These are phyloP conservation scores for Parasteatoda tepidariorum DNA, from an alignment of 1,140 invertebrate genomes.

Conservation along the genomic window DNA sequence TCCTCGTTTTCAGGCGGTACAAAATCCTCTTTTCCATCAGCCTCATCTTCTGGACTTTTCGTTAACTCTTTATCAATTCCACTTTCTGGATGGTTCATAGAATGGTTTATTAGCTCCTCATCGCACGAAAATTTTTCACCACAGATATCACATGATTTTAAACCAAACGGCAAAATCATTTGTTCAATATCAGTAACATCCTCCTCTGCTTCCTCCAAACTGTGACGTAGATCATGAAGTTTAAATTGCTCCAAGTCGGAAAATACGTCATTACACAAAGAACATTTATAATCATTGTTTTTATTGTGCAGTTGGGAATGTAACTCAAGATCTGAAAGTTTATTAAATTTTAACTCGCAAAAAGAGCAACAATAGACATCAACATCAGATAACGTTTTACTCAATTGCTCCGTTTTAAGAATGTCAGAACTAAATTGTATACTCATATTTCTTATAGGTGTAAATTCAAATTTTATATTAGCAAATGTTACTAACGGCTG, in stretches of 20 bases:
- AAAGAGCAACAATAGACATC: not conserved
- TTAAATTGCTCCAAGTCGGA: constrained; percentile 10
- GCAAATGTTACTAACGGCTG: too few relatives aligned
- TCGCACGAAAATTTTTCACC: not conserved
- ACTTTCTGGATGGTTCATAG: constrained; percentile 3
- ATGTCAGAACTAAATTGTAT: too few relatives aligned
- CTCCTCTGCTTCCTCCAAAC: constrained; percentile 17
- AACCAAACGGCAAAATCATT: not conserved
- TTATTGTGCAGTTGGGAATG: constrained; percentile 15
- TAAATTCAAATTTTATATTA: too few relatives aligned
- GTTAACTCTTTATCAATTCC: not conserved
- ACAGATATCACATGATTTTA: not conserved
- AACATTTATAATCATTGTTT: not conserved
- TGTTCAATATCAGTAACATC: not conserved
- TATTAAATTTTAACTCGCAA: constrained; percentile 14
- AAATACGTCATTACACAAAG: constrained; percentile 19
- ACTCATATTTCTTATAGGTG: not conserved
- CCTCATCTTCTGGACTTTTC: not conserved
- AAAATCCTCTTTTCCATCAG: not conserved
- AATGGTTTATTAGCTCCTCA: constrained; percentile 14
- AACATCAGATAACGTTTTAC: not conserved
- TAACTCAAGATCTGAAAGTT: not conserved
- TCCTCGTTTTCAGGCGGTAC: not conserved
- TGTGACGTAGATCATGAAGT: constrained; percentile 32
- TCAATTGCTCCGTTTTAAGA: not conserved